Percentiles rank a stretch among this genome's conserved stretches.
Evolutionary conservation across 2,797 vertebrate species (phyloP).

Genomic region (Xenops minutus): DNA sequence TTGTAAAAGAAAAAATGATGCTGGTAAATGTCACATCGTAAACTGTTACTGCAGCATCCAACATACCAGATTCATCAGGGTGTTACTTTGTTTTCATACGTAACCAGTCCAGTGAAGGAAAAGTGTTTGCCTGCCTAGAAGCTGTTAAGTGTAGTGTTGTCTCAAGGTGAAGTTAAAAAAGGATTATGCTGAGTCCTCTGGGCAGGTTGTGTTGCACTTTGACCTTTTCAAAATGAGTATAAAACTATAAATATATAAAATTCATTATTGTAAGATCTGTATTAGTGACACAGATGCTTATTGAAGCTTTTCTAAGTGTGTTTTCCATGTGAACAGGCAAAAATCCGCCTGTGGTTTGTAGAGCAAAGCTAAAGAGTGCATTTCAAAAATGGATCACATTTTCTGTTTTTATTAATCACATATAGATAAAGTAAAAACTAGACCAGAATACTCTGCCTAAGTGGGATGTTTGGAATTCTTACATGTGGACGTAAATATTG

Average conservation of each 20-base stretch:
- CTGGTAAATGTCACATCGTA: fast-evolving
- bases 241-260: not conserved
- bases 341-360: not conserved
- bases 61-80: fast-evolving
- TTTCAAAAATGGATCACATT: not conserved
- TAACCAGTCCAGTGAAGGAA: not conserved
- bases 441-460: fast-evolving
- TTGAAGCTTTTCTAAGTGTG: not conserved
- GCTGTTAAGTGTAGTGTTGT: not conserved
- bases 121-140: not conserved
- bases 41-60: fast-evolving
- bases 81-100: not conserved
- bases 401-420: not conserved
- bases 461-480: not conserved
- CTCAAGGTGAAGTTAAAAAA: not conserved
- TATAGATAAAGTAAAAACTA: not conserved
- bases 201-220: not conserved
- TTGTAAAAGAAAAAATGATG: not conserved
- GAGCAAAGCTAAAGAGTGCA: not conserved
- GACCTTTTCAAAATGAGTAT: not conserved
- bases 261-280: fast-evolving
- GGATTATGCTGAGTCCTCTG: not conserved
- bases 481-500: not conserved
- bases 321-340: not conserved
- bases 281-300: not conserved